phyloP scores from a whole-genome alignment of 2,113 vertebrate genomes.

The Trochalopteron elliotii region DNA sequence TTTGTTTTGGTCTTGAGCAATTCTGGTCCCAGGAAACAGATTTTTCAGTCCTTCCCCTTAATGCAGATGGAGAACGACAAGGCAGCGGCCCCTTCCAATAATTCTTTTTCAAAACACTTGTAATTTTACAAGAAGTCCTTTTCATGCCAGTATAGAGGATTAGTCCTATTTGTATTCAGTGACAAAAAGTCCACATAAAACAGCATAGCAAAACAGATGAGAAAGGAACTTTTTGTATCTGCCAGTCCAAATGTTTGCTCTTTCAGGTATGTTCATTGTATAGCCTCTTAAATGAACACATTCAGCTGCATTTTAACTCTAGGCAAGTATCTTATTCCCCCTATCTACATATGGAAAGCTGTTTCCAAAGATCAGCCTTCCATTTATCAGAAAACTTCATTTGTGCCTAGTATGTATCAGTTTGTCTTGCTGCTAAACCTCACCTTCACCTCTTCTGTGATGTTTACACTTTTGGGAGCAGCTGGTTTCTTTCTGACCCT shows the following conservation, averaged over 20 bases:
- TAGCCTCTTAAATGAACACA: neutral
- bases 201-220: neutral
- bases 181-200: neutral
- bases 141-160: neutral
- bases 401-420: neutral
- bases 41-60: neutral
- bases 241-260: neutral
- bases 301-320: neutral
- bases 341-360: neutral
- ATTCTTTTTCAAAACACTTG: neutral
- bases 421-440: neutral
- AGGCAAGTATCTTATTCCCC: neutral
- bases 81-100: neutral
- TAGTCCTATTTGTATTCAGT: neutral
- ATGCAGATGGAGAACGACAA: neutral
- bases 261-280: neutral
- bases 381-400: neutral
- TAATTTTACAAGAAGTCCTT: neutral
- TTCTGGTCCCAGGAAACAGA: neutral
- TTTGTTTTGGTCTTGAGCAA: neutral
- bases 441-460: conserved; percentile 11
- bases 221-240: neutral
- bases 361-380: neutral
- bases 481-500: neutral
- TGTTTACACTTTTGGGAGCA: conserved; percentile 5